Evolutionary conservation across 2,797 vertebrate genomes (phyloP), one percentile per base, ranked within the genome.

Genomic region (Chrosomus eos): DNA sequence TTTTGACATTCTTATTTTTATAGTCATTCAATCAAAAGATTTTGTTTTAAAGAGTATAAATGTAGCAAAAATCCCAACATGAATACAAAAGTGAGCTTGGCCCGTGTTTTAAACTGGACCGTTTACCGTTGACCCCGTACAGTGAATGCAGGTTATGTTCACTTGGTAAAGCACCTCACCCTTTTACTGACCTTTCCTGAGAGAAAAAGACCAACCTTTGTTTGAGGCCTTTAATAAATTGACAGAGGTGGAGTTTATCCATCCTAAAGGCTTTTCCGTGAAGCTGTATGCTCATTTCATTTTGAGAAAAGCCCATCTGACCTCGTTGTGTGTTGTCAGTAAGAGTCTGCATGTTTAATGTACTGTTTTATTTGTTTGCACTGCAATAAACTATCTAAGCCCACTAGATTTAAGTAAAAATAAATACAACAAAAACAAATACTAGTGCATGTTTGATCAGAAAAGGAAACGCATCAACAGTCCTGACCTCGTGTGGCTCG

Each of bases 331-430:
- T 33, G 38, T 26, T 75, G 71, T 53, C 81, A 36, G 31, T 62
- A 60, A 73, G 43, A 55, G 53, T 64, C 80, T 77, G 62, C 53
- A 55, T 64, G 85, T 82, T 81, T 70, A 77, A 77, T 58, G 62
- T 68, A n/a, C 62, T 67, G 45, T 76, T 83, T 83, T 58, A 83
- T 83, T 55, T 38, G 73, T 83, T 77, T 67, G 45, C 31, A 5
- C 82, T 55, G 33, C n/a, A 55, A 36, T 76, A 66, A 83, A 76
- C 60, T 9, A 26, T 16, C 8, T 64, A 62, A 77, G 48, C 72
- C 73, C 73, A 43, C 28, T n/a, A 74, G 28, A 62, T 64, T 62
- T 33, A 64, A 82, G 26, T 26, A n/a, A 45, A 72, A 72, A 36
- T 45, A 33, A 45, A 81, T 60, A 10, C 62, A 14, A n/a, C 28